Evolutionary conservation across 2,888 invertebrate genomes (phyloP).

Genomic region (Yponomeuta evonymella): DNA sequence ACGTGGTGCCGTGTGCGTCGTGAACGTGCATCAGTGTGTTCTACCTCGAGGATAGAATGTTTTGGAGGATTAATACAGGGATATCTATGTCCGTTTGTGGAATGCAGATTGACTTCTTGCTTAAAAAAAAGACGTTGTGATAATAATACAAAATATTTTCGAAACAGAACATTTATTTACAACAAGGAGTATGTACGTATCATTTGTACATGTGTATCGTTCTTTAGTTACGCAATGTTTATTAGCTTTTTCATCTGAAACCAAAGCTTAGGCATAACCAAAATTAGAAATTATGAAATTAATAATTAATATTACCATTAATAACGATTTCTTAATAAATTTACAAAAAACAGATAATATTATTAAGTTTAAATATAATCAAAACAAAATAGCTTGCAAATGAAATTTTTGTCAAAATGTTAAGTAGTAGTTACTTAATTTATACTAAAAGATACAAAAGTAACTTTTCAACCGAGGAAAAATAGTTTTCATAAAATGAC

Average conservation of each 20-base stretch:
- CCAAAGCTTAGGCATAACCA: neutral
- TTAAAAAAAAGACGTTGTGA: constrained; percentile 27
- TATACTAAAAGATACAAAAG: neutral
- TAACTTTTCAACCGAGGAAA: neutral
- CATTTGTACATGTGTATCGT: neutral
- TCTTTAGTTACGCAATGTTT: constrained; percentile 12
- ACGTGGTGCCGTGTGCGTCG: too few species aligned
- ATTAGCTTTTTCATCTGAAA: neutral
- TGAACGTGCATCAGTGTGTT: too few species aligned
- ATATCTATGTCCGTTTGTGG: too few species aligned
- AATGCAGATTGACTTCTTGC: constrained; percentile 14
- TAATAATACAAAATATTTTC: constrained; percentile 23
- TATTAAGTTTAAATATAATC: too few species aligned
- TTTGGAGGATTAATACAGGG: too few species aligned
- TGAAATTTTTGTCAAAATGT: too few species aligned
- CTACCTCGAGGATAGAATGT: too few species aligned
- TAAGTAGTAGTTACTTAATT: too few species aligned
- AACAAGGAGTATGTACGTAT: constrained; percentile 35
- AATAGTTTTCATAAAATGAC: constrained; percentile 19
- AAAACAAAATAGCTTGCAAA: too few species aligned
- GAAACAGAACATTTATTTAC: constrained; percentile 42
- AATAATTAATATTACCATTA: too few species aligned
- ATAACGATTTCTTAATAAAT: too few species aligned
- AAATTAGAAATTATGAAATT: neutral
- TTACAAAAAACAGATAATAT: too few species aligned